Evolutionary conservation across 2,797 vertebrate species (phyloP).

Genomic region (Falco peregrinus): DNA sequence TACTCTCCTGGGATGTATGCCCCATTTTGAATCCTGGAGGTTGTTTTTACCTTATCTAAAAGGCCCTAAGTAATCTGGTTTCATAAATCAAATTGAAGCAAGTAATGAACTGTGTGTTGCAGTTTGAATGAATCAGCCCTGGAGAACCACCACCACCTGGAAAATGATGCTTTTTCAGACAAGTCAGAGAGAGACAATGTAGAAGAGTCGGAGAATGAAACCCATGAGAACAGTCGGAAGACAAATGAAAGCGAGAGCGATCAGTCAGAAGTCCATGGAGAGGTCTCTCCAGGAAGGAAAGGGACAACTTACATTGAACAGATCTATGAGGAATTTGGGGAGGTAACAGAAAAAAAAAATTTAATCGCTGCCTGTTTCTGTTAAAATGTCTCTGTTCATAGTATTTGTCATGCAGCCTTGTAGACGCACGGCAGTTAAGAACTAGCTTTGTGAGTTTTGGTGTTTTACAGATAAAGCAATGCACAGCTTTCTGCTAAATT

Average conservation of each 20-base stretch:
- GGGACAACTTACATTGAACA: constrained; percentile 92
- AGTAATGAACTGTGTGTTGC: constrained; percentile 41
- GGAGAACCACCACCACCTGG: constrained; percentile 83
- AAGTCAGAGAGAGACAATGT: constrained; percentile 89
- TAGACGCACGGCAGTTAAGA: background rate
- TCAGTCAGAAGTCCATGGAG: constrained; percentile 82
- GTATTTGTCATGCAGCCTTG: background rate
- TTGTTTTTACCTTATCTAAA: background rate
- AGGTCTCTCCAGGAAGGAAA: constrained; percentile 75
- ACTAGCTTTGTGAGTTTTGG: background rate
- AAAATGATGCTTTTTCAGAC: constrained; percentile 91
- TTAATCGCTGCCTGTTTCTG: background rate
- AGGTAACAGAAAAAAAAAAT: constrained; percentile 78
- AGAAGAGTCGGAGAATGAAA: constrained; percentile 87
- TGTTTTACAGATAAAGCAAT: background rate
- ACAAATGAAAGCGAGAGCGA: constrained; percentile 90
- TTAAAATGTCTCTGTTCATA: background rate
- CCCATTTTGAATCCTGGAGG: background rate
- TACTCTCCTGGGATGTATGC: background rate
- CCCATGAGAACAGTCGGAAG: constrained; percentile 84
- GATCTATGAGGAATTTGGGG: constrained; percentile 90
- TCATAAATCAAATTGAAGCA: background rate
- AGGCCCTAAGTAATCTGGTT: background rate
- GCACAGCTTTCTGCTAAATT: constrained; percentile 22
- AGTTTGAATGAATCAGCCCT: constrained; percentile 86